Evolutionary conservation across 2,888 invertebrate species (phyloP).

Genomic region (Agrotis ipsilon): DNA sequence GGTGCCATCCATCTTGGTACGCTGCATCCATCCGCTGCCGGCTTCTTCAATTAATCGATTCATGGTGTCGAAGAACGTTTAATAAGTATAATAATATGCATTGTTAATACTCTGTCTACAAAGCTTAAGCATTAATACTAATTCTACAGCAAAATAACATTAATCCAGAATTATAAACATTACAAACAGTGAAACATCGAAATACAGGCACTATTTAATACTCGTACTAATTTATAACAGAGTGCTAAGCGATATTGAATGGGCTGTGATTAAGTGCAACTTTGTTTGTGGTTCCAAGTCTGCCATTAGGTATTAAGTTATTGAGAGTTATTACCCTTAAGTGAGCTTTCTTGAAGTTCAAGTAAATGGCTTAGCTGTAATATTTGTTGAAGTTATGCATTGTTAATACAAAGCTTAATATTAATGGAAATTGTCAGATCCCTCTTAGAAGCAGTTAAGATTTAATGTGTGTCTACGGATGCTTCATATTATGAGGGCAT

Average conservation of each 20-base stretch:
- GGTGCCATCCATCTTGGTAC: no score
- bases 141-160: not conserved
- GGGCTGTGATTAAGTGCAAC: constrained; percentile 7
- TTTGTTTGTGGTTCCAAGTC: constrained; percentile 3
- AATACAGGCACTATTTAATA: constrained; percentile 1
- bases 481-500: no score
- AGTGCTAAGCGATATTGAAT: constrained; percentile 21
- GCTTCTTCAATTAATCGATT: no score
- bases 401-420: not conserved
- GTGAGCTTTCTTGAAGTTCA: constrained; percentile 4
- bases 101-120: no score
- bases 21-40: no score
- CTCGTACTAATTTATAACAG: constrained; percentile 13
- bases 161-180: not conserved
- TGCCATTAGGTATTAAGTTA: constrained; percentile 7
- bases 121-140: not conserved
- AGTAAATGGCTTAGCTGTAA: constrained; percentile 2
- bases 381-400: constrained; percentile 12
- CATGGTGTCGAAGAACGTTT: no score
- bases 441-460: no score
- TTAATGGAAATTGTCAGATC: no score
- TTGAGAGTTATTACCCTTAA: not conserved
- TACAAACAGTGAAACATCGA: not conserved
- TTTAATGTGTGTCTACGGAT: no score
- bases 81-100: no score